A percentile compares a stretch with the other conserved stretches of the same genome.
phyloP scores from a whole-genome alignment of 92 coral and sea anemone genomes.

The Umimayanthus chanpuru region DNA sequence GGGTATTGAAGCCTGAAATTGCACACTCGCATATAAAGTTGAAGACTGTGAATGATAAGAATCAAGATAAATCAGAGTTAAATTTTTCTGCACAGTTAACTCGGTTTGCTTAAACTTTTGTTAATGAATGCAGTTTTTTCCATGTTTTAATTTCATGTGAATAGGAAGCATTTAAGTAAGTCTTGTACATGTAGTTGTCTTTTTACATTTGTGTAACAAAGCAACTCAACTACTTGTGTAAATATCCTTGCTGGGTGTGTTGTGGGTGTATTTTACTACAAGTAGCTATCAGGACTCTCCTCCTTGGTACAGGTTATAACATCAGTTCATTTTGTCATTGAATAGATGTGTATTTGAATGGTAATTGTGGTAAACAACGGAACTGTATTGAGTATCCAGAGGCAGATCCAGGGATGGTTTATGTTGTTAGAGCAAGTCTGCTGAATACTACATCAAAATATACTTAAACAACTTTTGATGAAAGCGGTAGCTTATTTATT shows the following conservation, averaged over 20 bases:
- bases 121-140: background rate
- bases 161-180: background rate
- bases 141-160: no score
- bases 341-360: background rate
- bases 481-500: no score
- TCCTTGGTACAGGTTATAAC: background rate
- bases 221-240: no score
- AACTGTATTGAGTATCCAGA: no score
- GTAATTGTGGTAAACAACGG: background rate
- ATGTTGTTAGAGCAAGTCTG: no score
- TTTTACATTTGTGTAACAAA: background rate
- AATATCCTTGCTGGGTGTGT: background rate
- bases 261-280: background rate
- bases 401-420: background rate
- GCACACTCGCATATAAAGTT: constrained; percentile 18
- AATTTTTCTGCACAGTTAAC: background rate
- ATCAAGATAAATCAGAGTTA: constrained; percentile 9
- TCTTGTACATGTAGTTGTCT: background rate
- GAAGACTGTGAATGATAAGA: constrained; percentile 6
- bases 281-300: background rate
- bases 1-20: constrained; percentile 19
- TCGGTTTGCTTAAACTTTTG: background rate
- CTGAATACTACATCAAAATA: no score
- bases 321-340: background rate
- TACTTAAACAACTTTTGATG: no score